These are phyloP conservation scores for Antechinus flavipes DNA, from an alignment of 2,113 vertebrate genomes.

Conservation along the genomic window DNA sequence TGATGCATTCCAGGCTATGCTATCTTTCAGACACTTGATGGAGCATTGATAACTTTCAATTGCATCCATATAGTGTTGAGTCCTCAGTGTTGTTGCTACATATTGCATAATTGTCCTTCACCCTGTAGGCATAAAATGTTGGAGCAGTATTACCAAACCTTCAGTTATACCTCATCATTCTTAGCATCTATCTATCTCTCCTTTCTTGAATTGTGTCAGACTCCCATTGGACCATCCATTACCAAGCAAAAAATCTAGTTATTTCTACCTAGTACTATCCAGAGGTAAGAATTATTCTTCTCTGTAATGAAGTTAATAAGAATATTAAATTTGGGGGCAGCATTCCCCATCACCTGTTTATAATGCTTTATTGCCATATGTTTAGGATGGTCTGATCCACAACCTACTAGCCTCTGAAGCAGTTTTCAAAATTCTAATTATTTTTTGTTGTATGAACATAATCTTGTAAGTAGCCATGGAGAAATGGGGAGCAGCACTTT, in stretches of 20 bases:
- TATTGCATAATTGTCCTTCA: background rate
- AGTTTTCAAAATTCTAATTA: background rate
- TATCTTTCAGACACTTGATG: background rate
- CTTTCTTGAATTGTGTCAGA: background rate
- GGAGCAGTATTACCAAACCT: background rate
- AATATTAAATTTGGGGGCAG: background rate
- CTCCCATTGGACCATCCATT: background rate
- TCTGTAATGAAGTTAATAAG: background rate
- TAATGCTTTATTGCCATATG: background rate
- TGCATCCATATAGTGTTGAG: background rate
- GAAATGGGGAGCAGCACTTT: background rate
- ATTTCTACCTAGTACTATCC: background rate
- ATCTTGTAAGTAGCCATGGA: background rate
- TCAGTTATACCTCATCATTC: background rate
- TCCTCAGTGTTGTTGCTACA: background rate
- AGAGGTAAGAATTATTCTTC: background rate
- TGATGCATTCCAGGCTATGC: background rate
- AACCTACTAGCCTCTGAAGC: background rate
- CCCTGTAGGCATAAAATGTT: background rate
- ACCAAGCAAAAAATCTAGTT: background rate
- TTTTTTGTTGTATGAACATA: background rate
- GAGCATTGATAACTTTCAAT: background rate
- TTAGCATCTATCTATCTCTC: background rate
- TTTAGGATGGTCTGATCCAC: background rate
- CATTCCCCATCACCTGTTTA: background rate